Percentiles rank a stretch among this genome's conserved stretches.
phyloP scores from a whole-genome alignment of 2,888 invertebrate species.

The Nasonovia ribisnigri region DNA sequence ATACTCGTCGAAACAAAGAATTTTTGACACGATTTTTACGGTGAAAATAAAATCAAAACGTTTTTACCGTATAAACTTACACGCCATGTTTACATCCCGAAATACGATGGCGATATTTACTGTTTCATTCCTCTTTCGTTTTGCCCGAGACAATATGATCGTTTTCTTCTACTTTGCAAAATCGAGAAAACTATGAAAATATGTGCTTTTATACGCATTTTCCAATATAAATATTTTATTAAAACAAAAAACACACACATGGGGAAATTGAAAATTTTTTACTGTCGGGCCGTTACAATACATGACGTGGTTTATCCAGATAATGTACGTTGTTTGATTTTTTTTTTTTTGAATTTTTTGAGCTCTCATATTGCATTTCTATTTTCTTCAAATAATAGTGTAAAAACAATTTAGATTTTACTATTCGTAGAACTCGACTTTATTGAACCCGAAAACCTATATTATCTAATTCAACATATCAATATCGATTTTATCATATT shows the following conservation, averaged over 20 bases:
- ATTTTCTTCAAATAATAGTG: not conserved
- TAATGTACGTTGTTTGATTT: not conserved
- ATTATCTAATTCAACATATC: not conserved
- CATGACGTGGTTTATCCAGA: not conserved
- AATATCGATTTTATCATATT: not conserved
- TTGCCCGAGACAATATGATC: not conserved
- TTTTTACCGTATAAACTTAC: not conserved
- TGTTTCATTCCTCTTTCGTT: not conserved
- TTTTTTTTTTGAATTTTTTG: not conserved
- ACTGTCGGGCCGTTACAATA: not conserved
- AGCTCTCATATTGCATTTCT: not conserved
- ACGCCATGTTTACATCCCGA: not conserved
- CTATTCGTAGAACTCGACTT: not conserved
- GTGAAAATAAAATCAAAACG: not conserved
- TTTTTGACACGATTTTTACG: not conserved
- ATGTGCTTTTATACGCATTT: not conserved
- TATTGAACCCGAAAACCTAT: not conserved
- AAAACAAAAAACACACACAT: not conserved
- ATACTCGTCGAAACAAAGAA: not conserved
- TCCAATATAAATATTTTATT: constrained; percentile 4
- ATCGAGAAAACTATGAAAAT: not conserved
- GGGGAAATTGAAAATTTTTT: not conserved
- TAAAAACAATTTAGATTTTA: not conserved
- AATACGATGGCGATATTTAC: not conserved
- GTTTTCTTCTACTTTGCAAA: not conserved